A percentile compares a stretch with the other conserved stretches of the same genome.
Conservation (phyloP, 2,888 invertebrate genomes). For the Ypsolopha scabrella region DNA sequence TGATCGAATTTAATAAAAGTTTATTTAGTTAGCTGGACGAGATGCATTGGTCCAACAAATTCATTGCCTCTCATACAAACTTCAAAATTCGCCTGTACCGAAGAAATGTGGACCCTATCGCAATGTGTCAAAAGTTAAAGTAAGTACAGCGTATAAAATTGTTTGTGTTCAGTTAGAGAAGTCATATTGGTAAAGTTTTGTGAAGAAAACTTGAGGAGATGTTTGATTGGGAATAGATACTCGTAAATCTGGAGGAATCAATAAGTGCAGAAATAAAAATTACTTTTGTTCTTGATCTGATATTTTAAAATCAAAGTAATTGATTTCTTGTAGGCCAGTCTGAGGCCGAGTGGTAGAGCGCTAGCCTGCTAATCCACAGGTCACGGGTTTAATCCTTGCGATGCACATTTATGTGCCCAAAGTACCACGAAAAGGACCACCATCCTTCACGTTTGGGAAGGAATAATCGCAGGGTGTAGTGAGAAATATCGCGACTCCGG, state of each 20-base stretch:
- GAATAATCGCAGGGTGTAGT: too few species aligned
- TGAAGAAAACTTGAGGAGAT: not conserved
- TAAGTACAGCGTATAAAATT: not conserved
- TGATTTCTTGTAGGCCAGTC: too few species aligned
- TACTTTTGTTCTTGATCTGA: too few species aligned
- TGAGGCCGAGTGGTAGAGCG: too few species aligned
- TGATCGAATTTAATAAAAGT: slow-evolving; percentile 1
- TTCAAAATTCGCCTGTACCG: not conserved
- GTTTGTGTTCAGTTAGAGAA: not conserved
- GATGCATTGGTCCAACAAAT: not conserved
- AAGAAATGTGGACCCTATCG: not conserved
- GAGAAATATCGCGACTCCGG: too few species aligned
- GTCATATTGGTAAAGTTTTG: slow-evolving; percentile 1
- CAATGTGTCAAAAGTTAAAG: not conserved
- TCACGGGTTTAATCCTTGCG: too few species aligned
- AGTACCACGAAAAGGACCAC: too few species aligned
- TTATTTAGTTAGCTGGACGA: not conserved
- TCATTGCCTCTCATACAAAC: not conserved
- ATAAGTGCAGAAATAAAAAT: too few species aligned
- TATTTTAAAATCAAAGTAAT: too few species aligned
- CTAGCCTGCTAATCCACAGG: too few species aligned
- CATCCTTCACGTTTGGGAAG: too few species aligned
- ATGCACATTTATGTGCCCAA: too few species aligned
- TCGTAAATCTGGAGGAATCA: not conserved
- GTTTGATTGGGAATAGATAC: not conserved